phyloP scores from a whole-genome alignment of 1,140 invertebrate species.

The Protaetia brevitarsis region DNA sequence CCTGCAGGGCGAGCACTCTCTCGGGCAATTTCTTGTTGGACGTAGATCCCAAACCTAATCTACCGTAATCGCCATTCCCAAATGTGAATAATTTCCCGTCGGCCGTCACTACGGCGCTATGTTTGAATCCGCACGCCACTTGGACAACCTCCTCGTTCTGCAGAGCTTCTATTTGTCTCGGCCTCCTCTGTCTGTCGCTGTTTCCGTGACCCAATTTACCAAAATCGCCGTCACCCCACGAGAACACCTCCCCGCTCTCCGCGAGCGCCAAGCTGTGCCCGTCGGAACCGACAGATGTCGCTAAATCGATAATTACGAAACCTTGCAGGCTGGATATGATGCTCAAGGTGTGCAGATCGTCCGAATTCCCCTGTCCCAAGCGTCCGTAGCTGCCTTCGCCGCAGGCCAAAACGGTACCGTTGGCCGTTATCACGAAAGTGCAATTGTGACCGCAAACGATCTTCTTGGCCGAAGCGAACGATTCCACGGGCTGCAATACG shows the following conservation, averaged over 20 bases:
- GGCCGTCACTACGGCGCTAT: conserved; percentile 63
- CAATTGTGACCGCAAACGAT: conserved; percentile 68
- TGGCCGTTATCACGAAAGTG: conserved; percentile 61
- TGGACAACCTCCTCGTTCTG: conserved; percentile 63
- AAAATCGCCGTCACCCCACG: conserved; percentile 87
- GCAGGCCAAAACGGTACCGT: conserved; percentile 81
- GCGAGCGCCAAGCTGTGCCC: conserved; percentile 91
- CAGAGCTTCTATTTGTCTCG: conserved; percentile 64
- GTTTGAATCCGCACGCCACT: conserved; percentile 66
- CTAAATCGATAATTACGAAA: conserved; percentile 63
- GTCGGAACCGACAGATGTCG: conserved; percentile 86
- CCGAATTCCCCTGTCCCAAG: conserved; percentile 88
- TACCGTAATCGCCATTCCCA: conserved; percentile 66
- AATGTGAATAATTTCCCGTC: conserved; percentile 67
- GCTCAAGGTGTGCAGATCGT: conserved; percentile 70
- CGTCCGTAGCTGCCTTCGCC: conserved; percentile 93
- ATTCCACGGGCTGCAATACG: conserved; percentile 49
- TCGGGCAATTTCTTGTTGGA: conserved; percentile 64
- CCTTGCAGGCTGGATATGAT: conserved; percentile 66
- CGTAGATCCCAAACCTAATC: conserved; percentile 60
- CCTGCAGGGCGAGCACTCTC: conserved; percentile 52
- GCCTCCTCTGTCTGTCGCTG: conserved; percentile 62
- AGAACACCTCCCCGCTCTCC: conserved; percentile 84
- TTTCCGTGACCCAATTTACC: conserved; percentile 72
- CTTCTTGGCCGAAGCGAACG: conserved; percentile 55